Percentiles rank a stretch among this genome's conserved stretches.
These are phyloP conservation scores for Hypomecis atomaria DNA, from an alignment of 2,888 invertebrate species.

Conservation along the genomic window DNA sequence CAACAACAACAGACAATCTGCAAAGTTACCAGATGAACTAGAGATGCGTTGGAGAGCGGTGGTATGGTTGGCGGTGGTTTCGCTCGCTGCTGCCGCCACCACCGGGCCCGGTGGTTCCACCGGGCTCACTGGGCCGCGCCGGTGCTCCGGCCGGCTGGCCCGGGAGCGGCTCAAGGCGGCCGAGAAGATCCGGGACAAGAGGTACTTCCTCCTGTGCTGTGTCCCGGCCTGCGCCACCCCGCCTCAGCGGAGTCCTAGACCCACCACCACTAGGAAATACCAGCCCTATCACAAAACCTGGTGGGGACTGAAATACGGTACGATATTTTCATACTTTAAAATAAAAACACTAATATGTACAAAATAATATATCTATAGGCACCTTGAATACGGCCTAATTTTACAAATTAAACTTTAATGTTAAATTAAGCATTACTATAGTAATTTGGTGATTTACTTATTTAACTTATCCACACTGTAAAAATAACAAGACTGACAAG, in stretches of 20 bases:
- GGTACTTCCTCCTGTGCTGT: constrained; percentile 74
- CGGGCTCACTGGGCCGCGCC: constrained; percentile 54
- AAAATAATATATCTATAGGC: no score
- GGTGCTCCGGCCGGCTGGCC: constrained; percentile 75
- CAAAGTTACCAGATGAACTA: constrained; percentile 46
- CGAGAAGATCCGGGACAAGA: constrained; percentile 76
- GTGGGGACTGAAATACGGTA: constrained; percentile 78
- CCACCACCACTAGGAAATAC: constrained; percentile 62
- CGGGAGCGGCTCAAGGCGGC: constrained; percentile 75
- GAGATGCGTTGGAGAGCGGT: constrained; percentile 64
- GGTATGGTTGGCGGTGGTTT: constrained; percentile 49
- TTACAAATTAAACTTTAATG: no score
- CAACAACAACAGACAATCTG: background rate
- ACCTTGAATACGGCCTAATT: no score
- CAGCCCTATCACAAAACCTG: constrained; percentile 78
- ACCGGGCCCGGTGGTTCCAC: background rate
- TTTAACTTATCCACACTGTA: no score
- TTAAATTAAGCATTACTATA: no score
- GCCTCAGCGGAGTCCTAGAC: constrained; percentile 56
- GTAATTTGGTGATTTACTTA: no score
- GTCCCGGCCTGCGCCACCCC: constrained; percentile 61
- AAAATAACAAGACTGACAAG: no score
- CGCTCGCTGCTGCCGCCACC: constrained; percentile 40
- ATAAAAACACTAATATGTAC: no score
- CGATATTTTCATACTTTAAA: constrained; percentile 40